These are phyloP conservation scores for Iselma pallidipennis DNA, from an alignment of 2,888 invertebrate genomes.

Conservation along the genomic window DNA sequence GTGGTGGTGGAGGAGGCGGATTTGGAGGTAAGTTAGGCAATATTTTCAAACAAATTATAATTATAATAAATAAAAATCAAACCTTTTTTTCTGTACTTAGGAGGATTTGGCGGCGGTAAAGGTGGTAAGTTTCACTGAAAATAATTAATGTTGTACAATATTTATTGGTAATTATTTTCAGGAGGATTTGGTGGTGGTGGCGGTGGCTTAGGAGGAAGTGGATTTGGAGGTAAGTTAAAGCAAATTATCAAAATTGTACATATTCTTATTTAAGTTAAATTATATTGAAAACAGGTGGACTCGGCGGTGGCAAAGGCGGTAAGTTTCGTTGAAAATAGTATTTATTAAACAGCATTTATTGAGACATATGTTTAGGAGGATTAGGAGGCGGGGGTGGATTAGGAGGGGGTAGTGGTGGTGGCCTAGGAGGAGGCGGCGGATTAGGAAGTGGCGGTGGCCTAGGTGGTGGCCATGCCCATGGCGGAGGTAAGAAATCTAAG, in stretches of 20 bases:
- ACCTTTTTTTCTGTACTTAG: background rate
- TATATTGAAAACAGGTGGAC: background rate
- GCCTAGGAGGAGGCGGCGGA: constrained; percentile 1
- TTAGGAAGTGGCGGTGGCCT: background rate
- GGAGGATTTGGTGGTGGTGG: constrained; percentile 9
- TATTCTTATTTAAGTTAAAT: too few relatives aligned
- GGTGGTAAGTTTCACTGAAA: background rate
- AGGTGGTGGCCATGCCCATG: constrained; percentile 6
- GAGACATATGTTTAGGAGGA: background rate
- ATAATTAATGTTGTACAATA: background rate
- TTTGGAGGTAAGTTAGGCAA: background rate
- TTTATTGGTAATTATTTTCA: background rate
- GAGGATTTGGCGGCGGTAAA: constrained; percentile 5
- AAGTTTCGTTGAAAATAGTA: background rate
- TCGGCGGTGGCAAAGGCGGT: background rate
- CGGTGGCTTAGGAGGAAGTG: constrained; percentile 4
- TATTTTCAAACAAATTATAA: too few relatives aligned
- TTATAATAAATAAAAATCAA: too few relatives aligned
- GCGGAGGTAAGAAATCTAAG: constrained; percentile 4
- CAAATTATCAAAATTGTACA: too few relatives aligned
- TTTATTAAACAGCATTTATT: background rate
- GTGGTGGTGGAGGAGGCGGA: constrained; percentile 1
- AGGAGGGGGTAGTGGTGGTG: constrained; percentile 1
- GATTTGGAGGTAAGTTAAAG: background rate
- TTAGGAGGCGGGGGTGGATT: background rate